Conservation (phyloP, 2,888 invertebrate species). For the Antheraea yamamai region DNA sequence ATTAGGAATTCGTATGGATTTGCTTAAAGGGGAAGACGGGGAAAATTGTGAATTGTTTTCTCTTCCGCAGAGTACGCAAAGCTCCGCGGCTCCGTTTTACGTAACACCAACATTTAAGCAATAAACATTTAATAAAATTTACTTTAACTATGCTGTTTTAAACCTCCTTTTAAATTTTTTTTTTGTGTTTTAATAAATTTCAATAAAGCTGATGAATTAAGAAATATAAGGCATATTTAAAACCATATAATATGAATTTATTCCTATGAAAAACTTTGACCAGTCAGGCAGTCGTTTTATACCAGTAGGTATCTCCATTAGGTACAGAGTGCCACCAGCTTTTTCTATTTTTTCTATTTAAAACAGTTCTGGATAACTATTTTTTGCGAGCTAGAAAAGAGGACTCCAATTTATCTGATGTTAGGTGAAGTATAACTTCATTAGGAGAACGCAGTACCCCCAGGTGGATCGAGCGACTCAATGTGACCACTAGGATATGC, state of each 20-base stretch:
- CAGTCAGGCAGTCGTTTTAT: not conserved
- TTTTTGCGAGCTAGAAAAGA: not conserved
- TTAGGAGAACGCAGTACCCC: no score
- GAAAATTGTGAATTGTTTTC: constrained; percentile 75
- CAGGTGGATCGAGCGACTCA: no score
- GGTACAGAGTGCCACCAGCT: not conserved
- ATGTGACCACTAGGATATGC: no score
- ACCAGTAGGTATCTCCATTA: not conserved
- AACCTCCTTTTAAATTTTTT: not conserved
- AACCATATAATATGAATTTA: not conserved
- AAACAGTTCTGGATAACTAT: not conserved
- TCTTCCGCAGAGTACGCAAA: constrained; percentile 60
- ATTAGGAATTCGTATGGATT: constrained; percentile 74
- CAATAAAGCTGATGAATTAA: not conserved
- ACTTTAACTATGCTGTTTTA: constrained; percentile 37
- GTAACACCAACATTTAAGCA: constrained; percentile 54
- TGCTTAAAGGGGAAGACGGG: constrained; percentile 67
- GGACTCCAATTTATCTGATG: not conserved
- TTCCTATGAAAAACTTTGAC: not conserved
- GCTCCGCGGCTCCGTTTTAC: constrained; percentile 51
- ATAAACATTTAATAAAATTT: constrained; percentile 48
- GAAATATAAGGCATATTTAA: not conserved
- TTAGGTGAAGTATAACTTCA: not conserved
- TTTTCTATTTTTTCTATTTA: not conserved
- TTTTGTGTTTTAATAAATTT: not conserved